Base-by-base conservation (phyloP, 2,888 invertebrate genomes). In the Eupeodes luniger region DNA sequence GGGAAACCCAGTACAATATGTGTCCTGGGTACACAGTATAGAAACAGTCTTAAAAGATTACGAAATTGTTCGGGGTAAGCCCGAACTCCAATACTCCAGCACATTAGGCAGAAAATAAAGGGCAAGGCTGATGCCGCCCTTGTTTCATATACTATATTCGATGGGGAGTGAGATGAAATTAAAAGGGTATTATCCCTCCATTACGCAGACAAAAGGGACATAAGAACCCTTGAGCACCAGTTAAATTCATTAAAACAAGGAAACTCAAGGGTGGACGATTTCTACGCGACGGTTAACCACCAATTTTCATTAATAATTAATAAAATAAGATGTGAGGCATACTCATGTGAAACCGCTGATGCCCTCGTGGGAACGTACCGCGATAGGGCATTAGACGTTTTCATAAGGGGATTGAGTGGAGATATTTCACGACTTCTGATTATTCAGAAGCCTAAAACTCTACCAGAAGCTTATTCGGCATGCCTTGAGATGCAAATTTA, bases 371-470 rank as follows among this genome's bases (percentile, higher is more conserved):
- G 76, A 51, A 84, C 61, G 3, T 90, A 90, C 47, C 64, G 89
- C 12, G 89, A 90, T 77, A 84, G 89, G 72, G 89, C 89, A 14
- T 64, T 90, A 12, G 89, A 90, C 11, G 87, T 89, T 27, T 90
- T 90, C 36, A 64, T 90, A 19, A 69, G 89, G 36, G 81, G 85
- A 10, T 16, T 86, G n/a, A 72, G 76, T 10, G 40, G 61, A 40
- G 36, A 61, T 36, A 12, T 81, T 14, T 80, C 77, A 12, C 36
- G 53, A n/a, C 79, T 85, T 47, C 51, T 81, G 5, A 53, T 81
- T 2, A 82, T 78, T 44, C 75, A 79, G 47, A 88, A 62, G 44
- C 74, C 75, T 11, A 53, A 57, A 47, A 80, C 82, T 11, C 62
- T 84, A 9, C 79, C 81, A 3, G 81, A 85, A 59, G 77, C 82